A percentile compares a stretch with the other conserved stretches of the same genome.
Conservation (phyloP, 2,888 invertebrate species). For the Sthenelais limicola region DNA sequence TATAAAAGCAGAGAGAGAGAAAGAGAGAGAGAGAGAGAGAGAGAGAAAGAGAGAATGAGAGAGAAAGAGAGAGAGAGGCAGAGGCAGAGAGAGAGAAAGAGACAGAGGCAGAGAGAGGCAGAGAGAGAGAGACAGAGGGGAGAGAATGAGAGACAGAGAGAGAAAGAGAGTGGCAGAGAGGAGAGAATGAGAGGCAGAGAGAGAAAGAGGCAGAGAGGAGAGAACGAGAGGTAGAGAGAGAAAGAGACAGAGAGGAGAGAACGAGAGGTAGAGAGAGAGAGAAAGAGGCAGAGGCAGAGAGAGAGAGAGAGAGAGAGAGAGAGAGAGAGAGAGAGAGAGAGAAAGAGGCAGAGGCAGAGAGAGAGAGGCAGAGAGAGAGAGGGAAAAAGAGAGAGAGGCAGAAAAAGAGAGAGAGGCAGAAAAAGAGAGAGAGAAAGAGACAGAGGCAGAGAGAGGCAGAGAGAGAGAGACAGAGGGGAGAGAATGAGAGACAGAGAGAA, state of each 20-base stretch:
- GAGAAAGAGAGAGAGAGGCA: too few species aligned
- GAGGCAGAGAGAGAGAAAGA: too few species aligned
- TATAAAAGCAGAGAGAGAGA: background rate
- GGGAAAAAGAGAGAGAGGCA: background rate
- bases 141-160: too few species aligned
- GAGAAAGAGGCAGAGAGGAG: background rate
- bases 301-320: background rate
- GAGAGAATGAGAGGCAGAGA: background rate
- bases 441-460: background rate
- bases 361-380: background rate
- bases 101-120: too few species aligned
- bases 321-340: background rate
- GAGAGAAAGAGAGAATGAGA: too few species aligned
- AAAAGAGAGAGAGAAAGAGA: background rate
- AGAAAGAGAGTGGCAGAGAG: too few species aligned
- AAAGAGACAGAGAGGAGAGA: background rate
- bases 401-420: constrained; percentile 1
- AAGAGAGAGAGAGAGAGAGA: background rate
- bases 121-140: too few species aligned
- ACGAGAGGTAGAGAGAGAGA: constrained; percentile 5
- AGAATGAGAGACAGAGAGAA: background rate
- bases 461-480: background rate
- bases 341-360: background rate
- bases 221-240: background rate
- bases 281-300: background rate